These are phyloP conservation scores for Rhodophaea formosa DNA, from an alignment of 2,888 invertebrate species.

Conservation along the genomic window DNA sequence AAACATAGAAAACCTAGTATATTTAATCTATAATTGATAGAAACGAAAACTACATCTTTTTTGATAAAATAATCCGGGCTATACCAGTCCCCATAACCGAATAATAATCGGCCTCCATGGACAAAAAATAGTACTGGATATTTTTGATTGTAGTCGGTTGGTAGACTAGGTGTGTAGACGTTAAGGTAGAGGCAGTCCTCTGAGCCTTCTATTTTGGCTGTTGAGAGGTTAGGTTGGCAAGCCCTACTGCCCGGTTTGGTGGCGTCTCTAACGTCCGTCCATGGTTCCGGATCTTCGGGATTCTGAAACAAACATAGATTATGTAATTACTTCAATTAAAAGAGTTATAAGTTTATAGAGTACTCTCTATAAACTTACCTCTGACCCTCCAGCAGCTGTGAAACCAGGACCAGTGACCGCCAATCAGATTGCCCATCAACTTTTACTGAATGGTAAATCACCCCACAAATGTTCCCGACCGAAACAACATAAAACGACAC, in stretches of 20 bases:
- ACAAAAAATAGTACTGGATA: slow-evolving; percentile 80
- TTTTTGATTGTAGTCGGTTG: slow-evolving; percentile 46
- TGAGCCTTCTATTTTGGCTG: slow-evolving; percentile 64
- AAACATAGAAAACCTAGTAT: slow-evolving; percentile 64
- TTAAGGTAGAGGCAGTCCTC: slow-evolving; percentile 87
- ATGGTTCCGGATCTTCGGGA: slow-evolving; percentile 53
- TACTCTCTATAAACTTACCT: no score
- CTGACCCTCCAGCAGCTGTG: no score
- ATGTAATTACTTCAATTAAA: not conserved
- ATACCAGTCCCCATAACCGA: slow-evolving; percentile 77
- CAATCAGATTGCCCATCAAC: no score
- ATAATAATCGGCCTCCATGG: slow-evolving; percentile 79
- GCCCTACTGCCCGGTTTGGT: slow-evolving; percentile 66
- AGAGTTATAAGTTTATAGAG: no score
- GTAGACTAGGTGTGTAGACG: slow-evolving; percentile 83
- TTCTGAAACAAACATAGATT: slow-evolving; percentile 45
- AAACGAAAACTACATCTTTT: slow-evolving; percentile 61
- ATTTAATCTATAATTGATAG: slow-evolving; percentile 63
- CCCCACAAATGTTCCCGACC: no score
- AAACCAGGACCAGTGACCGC: no score
- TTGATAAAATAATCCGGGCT: slow-evolving; percentile 61
- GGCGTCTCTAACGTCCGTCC: slow-evolving; percentile 59
- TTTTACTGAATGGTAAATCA: no score
- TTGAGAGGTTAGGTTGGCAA: slow-evolving; percentile 69
- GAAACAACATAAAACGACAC: no score